A percentile compares a stretch with the other conserved stretches of the same genome.
phyloP scores from a whole-genome alignment of 2,797 vertebrate genomes.

The Cryptoprocta ferox region DNA sequence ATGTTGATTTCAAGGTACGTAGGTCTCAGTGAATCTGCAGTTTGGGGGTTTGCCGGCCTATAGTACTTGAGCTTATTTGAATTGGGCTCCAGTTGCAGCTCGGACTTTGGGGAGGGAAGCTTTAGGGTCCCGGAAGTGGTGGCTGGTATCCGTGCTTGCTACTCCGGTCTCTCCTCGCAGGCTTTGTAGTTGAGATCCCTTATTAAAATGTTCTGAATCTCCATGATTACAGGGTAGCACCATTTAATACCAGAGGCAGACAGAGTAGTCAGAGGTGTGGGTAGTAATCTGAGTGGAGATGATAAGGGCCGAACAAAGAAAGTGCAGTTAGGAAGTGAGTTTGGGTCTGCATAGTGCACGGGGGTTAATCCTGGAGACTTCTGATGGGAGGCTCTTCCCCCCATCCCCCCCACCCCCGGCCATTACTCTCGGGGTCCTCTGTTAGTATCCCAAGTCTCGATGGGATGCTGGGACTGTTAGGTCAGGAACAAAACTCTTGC shows the following conservation, averaged over 20 bases:
- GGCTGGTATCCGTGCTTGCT: fast-evolving
- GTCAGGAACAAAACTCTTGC: background rate
- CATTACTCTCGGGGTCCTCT: background rate
- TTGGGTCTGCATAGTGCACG: fast-evolving
- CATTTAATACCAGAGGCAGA: background rate
- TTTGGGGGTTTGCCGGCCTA: background rate
- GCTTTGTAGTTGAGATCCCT: background rate
- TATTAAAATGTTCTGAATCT: background rate
- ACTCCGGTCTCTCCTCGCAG: background rate
- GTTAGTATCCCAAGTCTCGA: background rate
- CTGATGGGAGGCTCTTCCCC: background rate
- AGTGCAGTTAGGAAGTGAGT: background rate
- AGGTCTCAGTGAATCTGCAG: background rate
- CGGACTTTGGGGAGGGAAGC: background rate
- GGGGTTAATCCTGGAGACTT: background rate
- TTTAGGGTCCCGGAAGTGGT: background rate
- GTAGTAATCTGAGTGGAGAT: background rate
- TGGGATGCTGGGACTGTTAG: background rate
- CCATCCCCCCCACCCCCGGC: too few species aligned
- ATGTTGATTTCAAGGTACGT: background rate
- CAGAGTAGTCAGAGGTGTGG: background rate
- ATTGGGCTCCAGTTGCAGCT: background rate
- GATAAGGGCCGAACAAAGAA: background rate
- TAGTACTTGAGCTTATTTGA: background rate
- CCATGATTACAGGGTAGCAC: background rate